phyloP scores from a whole-genome alignment of 2,888 invertebrate species.

The Acleris emargana region DNA sequence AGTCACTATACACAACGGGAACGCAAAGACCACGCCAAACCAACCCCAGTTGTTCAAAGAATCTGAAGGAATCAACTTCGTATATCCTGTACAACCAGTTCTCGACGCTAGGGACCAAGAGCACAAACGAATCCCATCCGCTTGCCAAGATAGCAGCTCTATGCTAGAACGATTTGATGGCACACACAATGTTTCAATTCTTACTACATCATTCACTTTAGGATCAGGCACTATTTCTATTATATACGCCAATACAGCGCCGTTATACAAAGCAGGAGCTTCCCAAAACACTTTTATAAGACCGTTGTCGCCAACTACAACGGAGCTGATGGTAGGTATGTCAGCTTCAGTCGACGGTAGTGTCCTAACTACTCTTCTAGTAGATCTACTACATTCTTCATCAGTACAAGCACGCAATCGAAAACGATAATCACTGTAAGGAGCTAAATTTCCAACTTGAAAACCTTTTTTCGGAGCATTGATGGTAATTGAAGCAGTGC shows the following conservation, averaged over 20 bases:
- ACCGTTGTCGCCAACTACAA: conserved; percentile 49
- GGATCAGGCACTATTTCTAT: conserved; percentile 62
- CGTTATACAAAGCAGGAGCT: conserved; percentile 63
- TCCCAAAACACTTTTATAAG: conserved; percentile 61
- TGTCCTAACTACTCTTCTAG: conserved; percentile 64
- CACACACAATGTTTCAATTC: conserved; percentile 63
- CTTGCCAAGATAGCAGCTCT: conserved; percentile 46
- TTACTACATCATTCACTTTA: conserved; percentile 46
- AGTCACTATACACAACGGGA: conserved; percentile 54
- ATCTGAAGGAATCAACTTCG: conserved; percentile 11
- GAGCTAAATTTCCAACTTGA: conserved; percentile 63
- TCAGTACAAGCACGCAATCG: conserved; percentile 64
- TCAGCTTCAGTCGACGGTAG: conserved; percentile 58
- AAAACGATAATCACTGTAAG: conserved; percentile 72
- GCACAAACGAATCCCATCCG: conserved; percentile 53
- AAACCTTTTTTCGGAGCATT: conserved; percentile 50
- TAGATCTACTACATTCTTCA: conserved; percentile 61
- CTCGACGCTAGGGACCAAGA: conserved; percentile 52
- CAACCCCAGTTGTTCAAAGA: conserved; percentile 50
- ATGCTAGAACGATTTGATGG: conserved; percentile 47
- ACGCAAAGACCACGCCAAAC: conserved; percentile 56
- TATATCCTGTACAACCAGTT: conserved; percentile 47
- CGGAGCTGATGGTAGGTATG: conserved; percentile 50
- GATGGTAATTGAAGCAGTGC: conserved; percentile 58
- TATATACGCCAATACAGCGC: conserved; percentile 67